Percentiles rank a stretch among this genome's conserved stretches.
Conservation (phyloP, 2,113 vertebrate genomes). For the Nothoprocta pentlandii region DNA sequence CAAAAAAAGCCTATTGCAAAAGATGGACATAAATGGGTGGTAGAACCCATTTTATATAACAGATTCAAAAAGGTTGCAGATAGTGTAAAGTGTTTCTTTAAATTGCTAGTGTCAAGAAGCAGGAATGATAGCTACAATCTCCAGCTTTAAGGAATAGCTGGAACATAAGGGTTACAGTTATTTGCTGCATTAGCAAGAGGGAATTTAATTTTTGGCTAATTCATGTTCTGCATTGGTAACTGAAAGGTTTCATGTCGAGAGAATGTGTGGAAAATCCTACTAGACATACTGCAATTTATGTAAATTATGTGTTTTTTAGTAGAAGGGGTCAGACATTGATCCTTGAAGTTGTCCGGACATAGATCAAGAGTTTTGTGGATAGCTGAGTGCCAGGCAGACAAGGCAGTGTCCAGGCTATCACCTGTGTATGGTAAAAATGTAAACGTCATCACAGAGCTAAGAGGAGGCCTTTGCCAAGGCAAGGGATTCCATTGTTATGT, state of each 20-base stretch:
- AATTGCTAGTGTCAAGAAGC: not conserved
- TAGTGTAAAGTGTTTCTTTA: not conserved
- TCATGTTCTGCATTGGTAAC: not conserved
- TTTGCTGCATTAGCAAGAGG: not conserved
- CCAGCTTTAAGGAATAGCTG: not conserved
- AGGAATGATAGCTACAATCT: not conserved
- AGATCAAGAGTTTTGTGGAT: conserved; percentile 26
- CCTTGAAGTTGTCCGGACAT: conserved; percentile 58
- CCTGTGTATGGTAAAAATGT: not conserved
- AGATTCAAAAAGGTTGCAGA: not conserved
- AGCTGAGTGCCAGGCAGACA: not conserved
- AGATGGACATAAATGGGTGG: not conserved
- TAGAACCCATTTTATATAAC: not conserved
- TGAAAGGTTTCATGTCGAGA: not conserved
- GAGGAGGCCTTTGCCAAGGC: not conserved
- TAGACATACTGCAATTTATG: not conserved
- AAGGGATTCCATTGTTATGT: not conserved
- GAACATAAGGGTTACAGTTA: not conserved
- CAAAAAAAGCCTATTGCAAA: not conserved
- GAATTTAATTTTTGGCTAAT: not conserved
- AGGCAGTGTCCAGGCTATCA: not conserved
- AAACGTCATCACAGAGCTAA: not conserved
- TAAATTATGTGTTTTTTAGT: conserved; percentile 19
- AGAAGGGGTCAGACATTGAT: not conserved
- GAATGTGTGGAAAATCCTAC: not conserved